Conservation (phyloP, 2,888 invertebrate genomes). For the Scaptomyza polygonia region DNA sequence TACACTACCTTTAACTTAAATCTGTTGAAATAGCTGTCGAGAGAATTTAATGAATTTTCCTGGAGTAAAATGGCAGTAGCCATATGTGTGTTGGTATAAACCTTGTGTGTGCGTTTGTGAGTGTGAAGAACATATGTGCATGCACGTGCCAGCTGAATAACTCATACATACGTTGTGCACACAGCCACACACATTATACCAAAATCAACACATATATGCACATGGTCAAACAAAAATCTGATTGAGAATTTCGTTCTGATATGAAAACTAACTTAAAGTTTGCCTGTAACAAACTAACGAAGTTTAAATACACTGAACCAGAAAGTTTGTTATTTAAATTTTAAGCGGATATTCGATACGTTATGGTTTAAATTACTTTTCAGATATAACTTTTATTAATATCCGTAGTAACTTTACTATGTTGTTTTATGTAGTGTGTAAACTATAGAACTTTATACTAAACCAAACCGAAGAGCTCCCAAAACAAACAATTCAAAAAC, state of each 20-base stretch:
- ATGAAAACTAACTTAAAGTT: constrained; percentile 17
- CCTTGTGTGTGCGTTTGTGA: constrained; percentile 1
- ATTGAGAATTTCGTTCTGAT: constrained; percentile 57
- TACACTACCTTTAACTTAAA: constrained; percentile 6
- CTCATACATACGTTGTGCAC: constrained; percentile 54
- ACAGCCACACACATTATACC: not conserved
- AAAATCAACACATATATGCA: not conserved
- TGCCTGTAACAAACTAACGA: constrained; percentile 1
- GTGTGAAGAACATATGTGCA: constrained; percentile 1
- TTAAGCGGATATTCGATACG: not conserved
- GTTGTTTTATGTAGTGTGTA: not conserved
- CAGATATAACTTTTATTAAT: not conserved
- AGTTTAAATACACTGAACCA: constrained; percentile 40
- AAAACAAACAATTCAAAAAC: not conserved
- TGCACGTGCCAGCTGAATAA: constrained; percentile 68
- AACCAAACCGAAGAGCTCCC: not conserved
- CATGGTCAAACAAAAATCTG: constrained; percentile 46
- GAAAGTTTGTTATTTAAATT: not conserved
- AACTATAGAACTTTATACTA: not conserved
- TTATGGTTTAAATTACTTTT: not conserved
- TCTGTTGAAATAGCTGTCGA: constrained; percentile 43
- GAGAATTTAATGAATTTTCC: constrained; percentile 53
- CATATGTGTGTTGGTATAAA: constrained; percentile 12
- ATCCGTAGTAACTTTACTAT: not conserved
- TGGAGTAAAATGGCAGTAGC: too few species aligned